Evolutionary conservation across 2,797 vertebrate genomes (phyloP).

Genomic region (Valencia hispanica): DNA sequence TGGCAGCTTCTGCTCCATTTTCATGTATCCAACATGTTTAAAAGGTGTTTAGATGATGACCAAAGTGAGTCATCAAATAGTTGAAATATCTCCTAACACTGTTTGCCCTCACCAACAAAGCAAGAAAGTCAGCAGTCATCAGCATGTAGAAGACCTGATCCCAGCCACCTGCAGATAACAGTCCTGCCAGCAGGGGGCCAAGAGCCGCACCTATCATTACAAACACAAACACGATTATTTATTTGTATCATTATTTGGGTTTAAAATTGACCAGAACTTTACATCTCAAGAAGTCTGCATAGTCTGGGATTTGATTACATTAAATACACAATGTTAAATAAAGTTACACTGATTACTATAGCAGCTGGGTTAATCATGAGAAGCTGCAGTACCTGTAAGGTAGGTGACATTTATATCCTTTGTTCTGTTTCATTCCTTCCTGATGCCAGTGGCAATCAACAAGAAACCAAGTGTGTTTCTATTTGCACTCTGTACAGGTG

Average conservation of each 20-base stretch:
- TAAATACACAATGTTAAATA: neutral
- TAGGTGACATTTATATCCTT: neutral
- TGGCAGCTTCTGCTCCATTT: neutral
- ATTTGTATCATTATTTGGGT: too few species aligned
- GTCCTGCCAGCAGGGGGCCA: conserved; percentile 90
- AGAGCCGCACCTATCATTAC: conserved; percentile 85
- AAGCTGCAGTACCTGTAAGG: neutral
- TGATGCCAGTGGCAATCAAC: neutral
- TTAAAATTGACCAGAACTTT: neutral
- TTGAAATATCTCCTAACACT: neutral
- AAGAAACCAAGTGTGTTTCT: neutral
- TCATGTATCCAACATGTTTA: neutral
- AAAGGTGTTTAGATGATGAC: neutral
- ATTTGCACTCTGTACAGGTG: neutral
- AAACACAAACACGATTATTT: neutral
- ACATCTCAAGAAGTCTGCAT: neutral
- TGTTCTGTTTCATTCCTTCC: neutral
- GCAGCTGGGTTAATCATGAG: neutral
- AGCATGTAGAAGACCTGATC: conserved; percentile 96
- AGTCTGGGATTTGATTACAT: neutral
- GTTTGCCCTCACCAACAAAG: conserved; percentile 86
- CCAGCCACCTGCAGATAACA: conserved; percentile 90
- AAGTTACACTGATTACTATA: neutral
- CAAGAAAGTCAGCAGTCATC: conserved; percentile 87
- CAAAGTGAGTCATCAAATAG: neutral